Evolutionary conservation across 2,888 invertebrate genomes (phyloP).

Genomic region (Meandrusa payeni): DNA sequence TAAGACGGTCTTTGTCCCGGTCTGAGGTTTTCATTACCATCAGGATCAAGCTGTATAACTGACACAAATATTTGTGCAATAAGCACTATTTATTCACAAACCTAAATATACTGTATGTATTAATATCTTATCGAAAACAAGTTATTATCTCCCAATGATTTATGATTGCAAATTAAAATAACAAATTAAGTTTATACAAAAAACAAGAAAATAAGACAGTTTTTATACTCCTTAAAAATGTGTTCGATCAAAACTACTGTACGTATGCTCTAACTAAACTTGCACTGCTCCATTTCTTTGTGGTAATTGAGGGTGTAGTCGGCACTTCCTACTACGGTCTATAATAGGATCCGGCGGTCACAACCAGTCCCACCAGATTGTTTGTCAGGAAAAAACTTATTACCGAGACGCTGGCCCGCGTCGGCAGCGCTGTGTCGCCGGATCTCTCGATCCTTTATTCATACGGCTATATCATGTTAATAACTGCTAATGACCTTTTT

Average conservation of each 20-base stretch:
- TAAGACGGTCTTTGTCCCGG: no score
- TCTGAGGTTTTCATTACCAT: no score
- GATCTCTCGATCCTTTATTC: conserved; percentile 6
- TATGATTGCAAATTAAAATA: no score
- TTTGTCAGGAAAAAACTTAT: conserved; percentile 29
- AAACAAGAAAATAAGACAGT: no score
- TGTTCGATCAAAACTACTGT: conserved; percentile 26
- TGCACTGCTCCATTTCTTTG: conserved; percentile 58
- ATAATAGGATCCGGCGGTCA: conserved; percentile 44
- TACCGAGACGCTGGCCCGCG: conserved; percentile 10
- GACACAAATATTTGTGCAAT: no score
- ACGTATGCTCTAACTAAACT: conserved; percentile 31
- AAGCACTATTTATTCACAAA: no score
- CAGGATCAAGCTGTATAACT: no score
- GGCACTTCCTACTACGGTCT: conserved; percentile 53
- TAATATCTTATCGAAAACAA: no score
- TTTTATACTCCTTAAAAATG: conserved; percentile 10
- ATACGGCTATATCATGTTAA: conserved; percentile 2
- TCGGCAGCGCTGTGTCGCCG: conserved; percentile 12
- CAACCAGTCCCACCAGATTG: conserved; percentile 26
- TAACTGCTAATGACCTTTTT: conserved; percentile 18
- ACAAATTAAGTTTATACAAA: no score
- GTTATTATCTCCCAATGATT: no score
- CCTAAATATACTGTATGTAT: no score
- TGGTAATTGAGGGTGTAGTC: conserved; percentile 57